Evolutionary conservation across 1,140 invertebrate genomes (phyloP).

Genomic region (Drosophila neocordata): DNA sequence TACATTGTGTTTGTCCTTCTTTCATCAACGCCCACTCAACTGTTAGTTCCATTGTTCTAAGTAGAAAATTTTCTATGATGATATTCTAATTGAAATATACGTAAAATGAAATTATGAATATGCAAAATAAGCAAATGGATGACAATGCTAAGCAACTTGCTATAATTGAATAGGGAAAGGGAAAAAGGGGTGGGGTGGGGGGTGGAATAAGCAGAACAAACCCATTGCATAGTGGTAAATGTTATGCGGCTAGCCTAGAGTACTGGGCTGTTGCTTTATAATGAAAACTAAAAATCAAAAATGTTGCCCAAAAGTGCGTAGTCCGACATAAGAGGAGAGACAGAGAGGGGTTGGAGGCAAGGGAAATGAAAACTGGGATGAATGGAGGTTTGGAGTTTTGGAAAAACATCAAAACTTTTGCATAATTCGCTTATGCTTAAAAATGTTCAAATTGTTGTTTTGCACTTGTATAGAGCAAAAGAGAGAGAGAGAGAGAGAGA

Average conservation of each 20-base stretch:
- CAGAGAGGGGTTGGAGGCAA: not conserved
- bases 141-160: constrained; percentile 77
- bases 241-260: constrained; percentile 48
- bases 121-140: constrained; percentile 81
- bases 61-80: constrained; percentile 63
- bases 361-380: not conserved
- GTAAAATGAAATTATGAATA: constrained; percentile 82
- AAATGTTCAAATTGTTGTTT: constrained; percentile 70
- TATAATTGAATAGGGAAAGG: constrained; percentile 2
- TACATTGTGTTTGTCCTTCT: not conserved
- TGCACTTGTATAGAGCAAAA: constrained; percentile 17
- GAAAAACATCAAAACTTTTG: constrained; percentile 76
- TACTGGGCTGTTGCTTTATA: constrained; percentile 32
- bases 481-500: not conserved
- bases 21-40: constrained; percentile 22
- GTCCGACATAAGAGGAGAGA: constrained; percentile 1
- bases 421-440: constrained; percentile 80
- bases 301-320: constrained; percentile 43
- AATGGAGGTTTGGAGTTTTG: constrained; percentile 4
- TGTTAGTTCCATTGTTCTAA: constrained; percentile 61
- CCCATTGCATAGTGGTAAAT: constrained; percentile 68
- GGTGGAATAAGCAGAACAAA: constrained; percentile 17
- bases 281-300: constrained; percentile 80
- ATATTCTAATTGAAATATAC: constrained; percentile 81
- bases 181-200: not conserved